Conservation (phyloP, 2,797 vertebrate species). For the Limnodromus scolopaceus region DNA sequence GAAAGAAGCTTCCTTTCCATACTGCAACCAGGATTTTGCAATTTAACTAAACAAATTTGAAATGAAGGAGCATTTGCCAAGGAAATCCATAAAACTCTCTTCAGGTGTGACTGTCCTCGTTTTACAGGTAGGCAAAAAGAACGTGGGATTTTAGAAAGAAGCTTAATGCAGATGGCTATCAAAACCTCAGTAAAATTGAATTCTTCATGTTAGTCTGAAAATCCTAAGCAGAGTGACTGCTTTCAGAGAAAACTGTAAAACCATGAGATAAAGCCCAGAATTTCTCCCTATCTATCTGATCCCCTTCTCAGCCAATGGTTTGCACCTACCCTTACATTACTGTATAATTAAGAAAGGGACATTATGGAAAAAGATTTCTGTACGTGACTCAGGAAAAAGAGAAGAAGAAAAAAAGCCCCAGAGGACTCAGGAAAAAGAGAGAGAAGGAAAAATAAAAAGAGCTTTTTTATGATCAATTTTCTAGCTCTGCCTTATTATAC, state of each 20-base stretch:
- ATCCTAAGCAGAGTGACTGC: not conserved
- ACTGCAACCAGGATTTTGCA: not conserved
- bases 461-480: not conserved
- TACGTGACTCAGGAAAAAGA: not conserved
- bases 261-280: not conserved
- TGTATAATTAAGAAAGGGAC: not conserved
- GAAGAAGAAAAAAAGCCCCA: rapidly evolving
- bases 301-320: not conserved
- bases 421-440: not conserved
- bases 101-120: not conserved
- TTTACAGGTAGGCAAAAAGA: not conserved
- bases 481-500: not conserved
- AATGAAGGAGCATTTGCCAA: not conserved
- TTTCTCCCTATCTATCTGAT: not conserved
- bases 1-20: not conserved
- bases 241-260: not conserved
- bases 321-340: not conserved
- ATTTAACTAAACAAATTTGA: not conserved
- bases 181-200: not conserved
- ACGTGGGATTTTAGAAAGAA: not conserved
- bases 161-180: not conserved
- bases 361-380: not conserved
- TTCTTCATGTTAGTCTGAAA: not conserved
- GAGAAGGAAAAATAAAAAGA: not conserved
- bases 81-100: not conserved